Evolutionary conservation across 2,888 invertebrate species (phyloP).

Genomic region (Brassicogethes aeneus): DNA sequence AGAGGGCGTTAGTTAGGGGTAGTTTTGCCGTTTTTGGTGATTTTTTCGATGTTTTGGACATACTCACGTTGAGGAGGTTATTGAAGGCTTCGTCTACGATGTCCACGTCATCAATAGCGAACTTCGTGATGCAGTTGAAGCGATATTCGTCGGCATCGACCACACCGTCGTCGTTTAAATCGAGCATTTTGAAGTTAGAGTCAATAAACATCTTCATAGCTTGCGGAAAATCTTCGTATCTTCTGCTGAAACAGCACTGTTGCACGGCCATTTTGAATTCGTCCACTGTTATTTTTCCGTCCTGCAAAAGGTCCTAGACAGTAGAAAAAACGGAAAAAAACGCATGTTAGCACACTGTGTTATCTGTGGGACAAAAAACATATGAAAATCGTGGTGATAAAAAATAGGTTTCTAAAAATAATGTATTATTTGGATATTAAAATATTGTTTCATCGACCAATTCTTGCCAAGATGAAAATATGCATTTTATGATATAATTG

Average conservation of each 20-base stretch:
- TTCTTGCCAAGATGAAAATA: too few species aligned
- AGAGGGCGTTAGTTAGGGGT: too few species aligned
- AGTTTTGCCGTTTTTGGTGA: too few species aligned
- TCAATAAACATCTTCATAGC: constrained; percentile 83
- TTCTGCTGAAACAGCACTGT: constrained; percentile 68
- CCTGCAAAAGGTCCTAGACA: constrained; percentile 49
- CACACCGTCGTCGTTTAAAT: constrained; percentile 71
- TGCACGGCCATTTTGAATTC: constrained; percentile 77
- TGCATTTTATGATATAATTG: too few species aligned
- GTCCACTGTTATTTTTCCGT: constrained; percentile 70
- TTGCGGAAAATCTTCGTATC: constrained; percentile 72
- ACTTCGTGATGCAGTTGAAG: constrained; percentile 72
- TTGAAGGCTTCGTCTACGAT: constrained; percentile 70
- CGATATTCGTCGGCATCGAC: constrained; percentile 73
- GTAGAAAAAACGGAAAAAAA: constrained; percentile 8
- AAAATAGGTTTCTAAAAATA: too few species aligned
- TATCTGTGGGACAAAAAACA: constrained; percentile 11
- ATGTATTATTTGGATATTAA: too few species aligned
- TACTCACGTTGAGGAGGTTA: constrained; percentile 66
- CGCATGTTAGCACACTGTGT: constrained; percentile 13
- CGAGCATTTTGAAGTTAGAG: constrained; percentile 72
- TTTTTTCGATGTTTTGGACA: too few species aligned
- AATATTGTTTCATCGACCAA: too few species aligned
- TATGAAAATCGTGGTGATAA: too few species aligned
- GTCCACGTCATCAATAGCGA: constrained; percentile 68